Evolutionary conservation across 2,797 vertebrate genomes (phyloP).

Genomic region (Chanos chanos): DNA sequence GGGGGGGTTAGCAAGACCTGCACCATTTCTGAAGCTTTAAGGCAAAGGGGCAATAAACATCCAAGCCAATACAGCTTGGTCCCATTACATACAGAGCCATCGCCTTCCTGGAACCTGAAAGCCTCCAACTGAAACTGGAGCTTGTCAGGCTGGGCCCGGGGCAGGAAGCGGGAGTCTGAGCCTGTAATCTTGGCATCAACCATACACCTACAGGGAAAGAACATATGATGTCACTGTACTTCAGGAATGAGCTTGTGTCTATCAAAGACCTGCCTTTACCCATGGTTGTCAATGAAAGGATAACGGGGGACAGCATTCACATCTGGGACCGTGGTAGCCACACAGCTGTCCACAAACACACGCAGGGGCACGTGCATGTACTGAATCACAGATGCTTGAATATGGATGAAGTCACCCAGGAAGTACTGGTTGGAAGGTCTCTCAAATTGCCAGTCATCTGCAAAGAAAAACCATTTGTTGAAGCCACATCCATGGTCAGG

Average conservation of each 20-base stretch:
- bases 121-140: constrained; percentile 64
- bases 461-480: not conserved
- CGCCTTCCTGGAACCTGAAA: constrained; percentile 57
- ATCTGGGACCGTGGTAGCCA: constrained; percentile 56
- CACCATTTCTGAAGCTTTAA: not conserved
- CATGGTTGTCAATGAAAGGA: constrained; percentile 31
- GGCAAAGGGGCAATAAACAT: too few relatives aligned
- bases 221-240: accelerated
- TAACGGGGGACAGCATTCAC: constrained; percentile 11
- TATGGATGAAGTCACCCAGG: constrained; percentile 21
- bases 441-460: constrained; percentile 29
- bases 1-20: not conserved
- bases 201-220: constrained; percentile 58
- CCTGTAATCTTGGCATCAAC: constrained; percentile 57
- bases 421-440: constrained; percentile 23
- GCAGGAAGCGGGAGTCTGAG: constrained; percentile 54
- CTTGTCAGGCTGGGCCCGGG: constrained; percentile 40
- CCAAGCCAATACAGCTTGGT: not conserved
- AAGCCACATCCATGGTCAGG: constrained; percentile 56
- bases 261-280: not conserved
- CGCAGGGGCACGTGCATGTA: constrained; percentile 27
- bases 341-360: constrained; percentile 23
- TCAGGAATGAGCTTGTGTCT: not conserved
- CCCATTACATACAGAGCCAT: constrained; percentile 43
- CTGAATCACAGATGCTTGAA: constrained; percentile 17